Evolutionary conservation across 2,113 vertebrate genomes (phyloP).

Genomic region (Helogale parvula): DNA sequence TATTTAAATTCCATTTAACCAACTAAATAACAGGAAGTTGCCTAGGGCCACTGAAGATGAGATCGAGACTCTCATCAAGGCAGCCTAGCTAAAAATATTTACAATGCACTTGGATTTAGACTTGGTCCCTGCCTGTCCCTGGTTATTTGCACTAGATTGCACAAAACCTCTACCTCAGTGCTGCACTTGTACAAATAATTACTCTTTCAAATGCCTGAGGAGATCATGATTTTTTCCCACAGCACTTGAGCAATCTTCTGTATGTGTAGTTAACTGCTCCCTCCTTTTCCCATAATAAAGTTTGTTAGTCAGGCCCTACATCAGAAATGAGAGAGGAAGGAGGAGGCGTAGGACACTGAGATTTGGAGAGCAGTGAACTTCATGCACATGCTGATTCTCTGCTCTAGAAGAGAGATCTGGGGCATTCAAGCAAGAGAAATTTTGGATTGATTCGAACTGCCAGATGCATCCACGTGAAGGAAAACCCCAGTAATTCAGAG

Average conservation of each 20-base stretch:
- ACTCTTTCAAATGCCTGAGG: neutral
- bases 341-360: neutral
- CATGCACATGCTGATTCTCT: neutral
- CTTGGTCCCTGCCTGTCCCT: accelerated
- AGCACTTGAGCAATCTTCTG: neutral
- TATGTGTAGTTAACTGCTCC: neutral
- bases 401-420: neutral
- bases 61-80: neutral
- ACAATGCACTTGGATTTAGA: neutral
- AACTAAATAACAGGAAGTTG: neutral
- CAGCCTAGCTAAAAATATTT: neutral
- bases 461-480: neutral
- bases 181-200: neutral
- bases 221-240: neutral
- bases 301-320: neutral
- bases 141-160: neutral
- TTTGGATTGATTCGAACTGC: neutral
- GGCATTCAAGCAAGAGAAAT: neutral
- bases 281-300: neutral
- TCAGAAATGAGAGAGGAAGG: neutral
- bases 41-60: neutral
- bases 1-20: neutral
- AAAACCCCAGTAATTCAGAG: neutral
- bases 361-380: neutral
- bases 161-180: neutral